A percentile compares a stretch with the other conserved stretches of the same genome.
Conservation (phyloP, 2,888 invertebrate genomes). For the Copidosoma aretas region DNA sequence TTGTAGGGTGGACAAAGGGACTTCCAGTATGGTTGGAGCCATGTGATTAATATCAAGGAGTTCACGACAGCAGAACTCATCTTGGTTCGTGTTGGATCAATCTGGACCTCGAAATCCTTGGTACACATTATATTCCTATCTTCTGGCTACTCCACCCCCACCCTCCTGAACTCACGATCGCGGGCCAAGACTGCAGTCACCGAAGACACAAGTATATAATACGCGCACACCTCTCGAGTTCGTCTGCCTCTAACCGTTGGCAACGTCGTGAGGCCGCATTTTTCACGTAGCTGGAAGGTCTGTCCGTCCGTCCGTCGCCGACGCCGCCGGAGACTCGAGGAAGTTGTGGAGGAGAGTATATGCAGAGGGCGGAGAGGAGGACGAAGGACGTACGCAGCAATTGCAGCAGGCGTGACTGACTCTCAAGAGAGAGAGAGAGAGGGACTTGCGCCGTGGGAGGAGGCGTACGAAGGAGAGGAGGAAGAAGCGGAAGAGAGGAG, state of each 20-base stretch:
- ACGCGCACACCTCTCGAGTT: too few relatives aligned
- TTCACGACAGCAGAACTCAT: too few relatives aligned
- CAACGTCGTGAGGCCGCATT: constrained; percentile 53
- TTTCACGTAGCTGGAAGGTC: constrained; percentile 53
- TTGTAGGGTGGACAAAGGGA: too few relatives aligned
- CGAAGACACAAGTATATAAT: too few relatives aligned
- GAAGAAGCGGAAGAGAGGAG: constrained; percentile 1
- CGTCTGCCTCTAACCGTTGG: constrained; percentile 51
- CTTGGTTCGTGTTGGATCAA: too few relatives aligned
- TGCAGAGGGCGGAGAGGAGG: constrained; percentile 26
- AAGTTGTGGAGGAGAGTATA: constrained; percentile 1
- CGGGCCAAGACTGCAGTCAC: too few relatives aligned
- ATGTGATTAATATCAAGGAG: too few relatives aligned
- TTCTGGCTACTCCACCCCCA: too few relatives aligned
- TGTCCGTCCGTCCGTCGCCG: constrained; percentile 13
- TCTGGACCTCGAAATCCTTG: too few relatives aligned
- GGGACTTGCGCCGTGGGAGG: constrained; percentile 3
- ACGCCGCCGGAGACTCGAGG: constrained; percentile 10
- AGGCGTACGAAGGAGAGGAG: constrained; percentile 24
- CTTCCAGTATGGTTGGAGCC: too few relatives aligned
- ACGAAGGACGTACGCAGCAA: constrained; percentile 38
- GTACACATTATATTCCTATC: too few relatives aligned
- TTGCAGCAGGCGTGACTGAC: constrained; percentile 40
- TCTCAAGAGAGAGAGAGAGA: constrained; percentile 20
- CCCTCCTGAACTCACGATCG: too few relatives aligned